Evolutionary conservation across 2,888 invertebrate genomes (phyloP), one percentile per base, ranked within the genome.

Genomic region (Xestia xanthographa): DNA sequence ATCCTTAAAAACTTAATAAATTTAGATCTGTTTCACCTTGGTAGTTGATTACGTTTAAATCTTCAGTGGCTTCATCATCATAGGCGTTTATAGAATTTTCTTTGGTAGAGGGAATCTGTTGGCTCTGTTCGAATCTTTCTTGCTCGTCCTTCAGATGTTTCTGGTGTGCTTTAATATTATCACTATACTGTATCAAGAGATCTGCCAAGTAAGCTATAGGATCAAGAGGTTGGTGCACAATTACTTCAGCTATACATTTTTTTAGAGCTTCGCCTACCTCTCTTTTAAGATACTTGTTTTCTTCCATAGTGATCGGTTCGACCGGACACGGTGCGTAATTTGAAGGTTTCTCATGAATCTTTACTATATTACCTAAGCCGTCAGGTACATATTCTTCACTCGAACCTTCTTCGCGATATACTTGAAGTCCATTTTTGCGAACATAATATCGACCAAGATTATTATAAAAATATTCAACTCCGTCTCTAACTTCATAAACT

Each of bases 161-260:
- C 34, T 88, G 75, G 38, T 58, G 75, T 45, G 45, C 68, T 66
- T 79, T 77, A 26, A 79, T 79, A 80, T 81, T 84, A 29, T 73
- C 43, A 66, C 84, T 81, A 77, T 91, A 92, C 69, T 90, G 89
- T 48, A 80, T 82, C 65, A 93, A 87, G 22, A 84, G 72, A 58
- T 87, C 83, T 34, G 92, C 90, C 82, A 92, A 86, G 75, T 88
- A 91, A 65, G 81, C 79, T 29, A 92, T 84, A 41, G 92, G 93
- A 87, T 92, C 92, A 45, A 50, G 43, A 71, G 93, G 92, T 86
- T 90, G 91, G 78, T 82, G 89, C 71, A 92, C 75, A 80, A 92
- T 88, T 60, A 91, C 90, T 79, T 90, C 84, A 48, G 91, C 91
- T 66, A 93, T 87, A 72, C 91, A 91, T 71, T 84, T 89, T 69